These are phyloP conservation scores for Brachyptera putata DNA, from an alignment of 2,888 invertebrate species.

Conservation along the genomic window DNA sequence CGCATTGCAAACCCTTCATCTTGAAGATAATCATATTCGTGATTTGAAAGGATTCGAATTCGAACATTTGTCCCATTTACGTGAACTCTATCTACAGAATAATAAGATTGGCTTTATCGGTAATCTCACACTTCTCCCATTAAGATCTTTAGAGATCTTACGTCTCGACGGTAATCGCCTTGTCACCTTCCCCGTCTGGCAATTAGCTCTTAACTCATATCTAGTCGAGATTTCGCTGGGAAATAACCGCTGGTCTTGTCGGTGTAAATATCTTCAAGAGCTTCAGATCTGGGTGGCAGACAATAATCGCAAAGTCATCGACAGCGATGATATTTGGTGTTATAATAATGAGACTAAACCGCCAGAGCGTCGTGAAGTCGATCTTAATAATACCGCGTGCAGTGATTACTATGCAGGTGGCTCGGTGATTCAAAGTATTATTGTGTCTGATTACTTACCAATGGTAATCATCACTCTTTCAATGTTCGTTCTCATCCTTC, in stretches of 20 bases:
- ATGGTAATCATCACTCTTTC: slow-evolving; percentile 76
- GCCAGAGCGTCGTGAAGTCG: slow-evolving; percentile 72
- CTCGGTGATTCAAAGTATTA: slow-evolving; percentile 76
- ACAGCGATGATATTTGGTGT: slow-evolving; percentile 75
- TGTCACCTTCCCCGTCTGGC: slow-evolving; percentile 75
- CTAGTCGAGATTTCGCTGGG: slow-evolving; percentile 73
- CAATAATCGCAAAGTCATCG: slow-evolving; percentile 73
- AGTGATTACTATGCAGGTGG: slow-evolving; percentile 82
- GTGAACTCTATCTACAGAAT: slow-evolving; percentile 80
- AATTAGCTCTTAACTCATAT: slow-evolving; percentile 62
- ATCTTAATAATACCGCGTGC: slow-evolving; percentile 80
- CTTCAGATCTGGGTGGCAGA: slow-evolving; percentile 77
- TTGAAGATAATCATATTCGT: slow-evolving; percentile 79
- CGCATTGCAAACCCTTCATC: slow-evolving; percentile 71
- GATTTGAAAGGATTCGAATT: slow-evolving; percentile 81
- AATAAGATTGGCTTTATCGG: slow-evolving; percentile 75
- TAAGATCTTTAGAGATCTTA: slow-evolving; percentile 73
- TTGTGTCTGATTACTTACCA: slow-evolving; percentile 79
- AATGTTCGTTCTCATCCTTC: slow-evolving; percentile 69
- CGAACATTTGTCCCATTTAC: slow-evolving; percentile 70
- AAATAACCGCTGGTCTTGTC: slow-evolving; percentile 85
- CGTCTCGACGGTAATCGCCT: slow-evolving; percentile 81
- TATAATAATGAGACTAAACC: slow-evolving; percentile 70
- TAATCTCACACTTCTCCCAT: slow-evolving; percentile 72
- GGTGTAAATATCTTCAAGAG: slow-evolving; percentile 83